These are phyloP conservation scores for Parapristionchus giblindavisi DNA, from an alignment of 2,888 invertebrate species.

Conservation along the genomic window DNA sequence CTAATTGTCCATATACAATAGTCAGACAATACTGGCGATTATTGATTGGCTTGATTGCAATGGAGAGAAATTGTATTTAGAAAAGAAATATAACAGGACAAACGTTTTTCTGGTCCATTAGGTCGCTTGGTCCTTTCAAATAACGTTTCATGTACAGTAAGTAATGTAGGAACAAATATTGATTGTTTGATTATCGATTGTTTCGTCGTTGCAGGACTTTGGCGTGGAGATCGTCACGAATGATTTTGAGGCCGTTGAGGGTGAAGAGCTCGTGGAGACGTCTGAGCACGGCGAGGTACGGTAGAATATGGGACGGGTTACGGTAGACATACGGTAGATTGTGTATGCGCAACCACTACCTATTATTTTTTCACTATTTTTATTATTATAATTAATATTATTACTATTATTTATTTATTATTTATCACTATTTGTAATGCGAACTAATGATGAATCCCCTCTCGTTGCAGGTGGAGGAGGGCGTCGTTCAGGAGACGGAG, in stretches of 20 bases:
- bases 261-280: conserved; percentile 15
- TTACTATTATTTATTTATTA: no score
- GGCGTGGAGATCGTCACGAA: conserved; percentile 49
- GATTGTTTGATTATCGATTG: neutral
- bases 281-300: conserved; percentile 37
- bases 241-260: conserved; percentile 16
- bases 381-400: no score
- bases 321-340: neutral
- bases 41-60: neutral
- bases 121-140: no score
- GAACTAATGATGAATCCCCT: neutral
- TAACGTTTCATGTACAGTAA: no score
- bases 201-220: conserved; percentile 43
- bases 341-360: no score
- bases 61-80: neutral
- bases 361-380: no score
- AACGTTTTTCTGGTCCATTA: no score
- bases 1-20: no score
- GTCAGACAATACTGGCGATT: no score
- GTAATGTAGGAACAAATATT: no score
- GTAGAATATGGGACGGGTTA: neutral
- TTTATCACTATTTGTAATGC: no score
- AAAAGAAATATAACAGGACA: neutral
- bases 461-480: neutral
- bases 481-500: conserved; percentile 1